Conservation (phyloP, 2,797 vertebrate species). For the Coregonus suidteri region DNA sequence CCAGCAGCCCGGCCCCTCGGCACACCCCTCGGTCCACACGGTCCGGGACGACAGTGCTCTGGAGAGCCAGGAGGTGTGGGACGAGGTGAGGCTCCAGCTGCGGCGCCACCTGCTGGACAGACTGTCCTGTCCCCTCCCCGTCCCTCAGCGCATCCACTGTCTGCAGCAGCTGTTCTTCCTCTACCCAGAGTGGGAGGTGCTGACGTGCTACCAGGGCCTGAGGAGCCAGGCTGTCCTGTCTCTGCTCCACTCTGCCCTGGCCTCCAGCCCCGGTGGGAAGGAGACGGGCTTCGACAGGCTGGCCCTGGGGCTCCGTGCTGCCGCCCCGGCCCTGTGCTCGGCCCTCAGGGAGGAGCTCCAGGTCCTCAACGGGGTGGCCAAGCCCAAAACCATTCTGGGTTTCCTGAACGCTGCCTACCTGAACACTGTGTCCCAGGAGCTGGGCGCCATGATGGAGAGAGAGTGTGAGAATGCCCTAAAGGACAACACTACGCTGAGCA, state of each 20-base stretch:
- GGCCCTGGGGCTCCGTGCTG: slow-evolving; percentile 69
- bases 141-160: slow-evolving; percentile 75
- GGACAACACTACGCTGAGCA: slow-evolving; percentile 76
- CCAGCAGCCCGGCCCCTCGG: slow-evolving; percentile 42
- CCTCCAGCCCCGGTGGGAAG: too few relatives aligned
- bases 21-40: not conserved
- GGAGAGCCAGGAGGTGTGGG: slow-evolving; percentile 86
- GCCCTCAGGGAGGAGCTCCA: slow-evolving; percentile 86
- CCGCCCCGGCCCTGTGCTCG: slow-evolving; percentile 73
- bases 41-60: slow-evolving; percentile 77
- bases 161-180: slow-evolving; percentile 87
- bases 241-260: slow-evolving; percentile 70
- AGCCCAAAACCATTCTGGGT: slow-evolving; percentile 76
- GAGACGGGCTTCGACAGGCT: too few relatives aligned
- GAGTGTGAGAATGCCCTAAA: slow-evolving; percentile 83
- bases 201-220: slow-evolving; percentile 83
- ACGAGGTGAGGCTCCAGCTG: slow-evolving; percentile 68
- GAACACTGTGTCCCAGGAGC: slow-evolving; percentile 81
- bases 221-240: slow-evolving; percentile 75
- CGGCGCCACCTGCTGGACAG: slow-evolving; percentile 83
- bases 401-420: slow-evolving; percentile 89
- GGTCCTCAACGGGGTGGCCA: slow-evolving; percentile 74
- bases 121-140: slow-evolving; percentile 60
- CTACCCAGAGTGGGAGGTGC: slow-evolving; percentile 86
- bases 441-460: slow-evolving; percentile 79